Conservation (phyloP, 2,888 invertebrate genomes). For the Eubasilissa splendida region DNA sequence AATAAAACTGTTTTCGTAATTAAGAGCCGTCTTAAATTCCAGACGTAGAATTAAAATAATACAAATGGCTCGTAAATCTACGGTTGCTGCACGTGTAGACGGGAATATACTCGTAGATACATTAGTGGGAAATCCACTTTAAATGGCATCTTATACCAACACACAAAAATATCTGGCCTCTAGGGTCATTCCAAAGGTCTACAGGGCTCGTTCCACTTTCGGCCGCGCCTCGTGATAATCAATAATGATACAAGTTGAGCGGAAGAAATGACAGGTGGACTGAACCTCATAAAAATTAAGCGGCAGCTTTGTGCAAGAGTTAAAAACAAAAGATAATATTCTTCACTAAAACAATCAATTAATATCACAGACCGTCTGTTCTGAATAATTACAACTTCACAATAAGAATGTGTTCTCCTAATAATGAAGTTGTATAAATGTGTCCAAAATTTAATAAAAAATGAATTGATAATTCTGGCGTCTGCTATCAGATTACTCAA, state of each 20-base stretch:
- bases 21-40: no score
- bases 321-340: not conserved
- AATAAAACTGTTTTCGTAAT: no score
- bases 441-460: no score
- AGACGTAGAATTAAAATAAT: no score
- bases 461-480: no score
- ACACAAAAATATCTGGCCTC: constrained; percentile 2
- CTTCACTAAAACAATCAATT: not conserved
- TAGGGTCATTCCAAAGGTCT: constrained; percentile 27
- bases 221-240: constrained; percentile 3
- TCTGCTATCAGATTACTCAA: no score
- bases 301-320: not conserved
- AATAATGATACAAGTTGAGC: constrained; percentile 6
- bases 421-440: no score
- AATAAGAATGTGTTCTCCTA: no score
- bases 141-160: constrained; percentile 34
- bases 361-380: no score
- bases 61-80: not conserved
- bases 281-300: constrained; percentile 1
- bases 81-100: not conserved
- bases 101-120: constrained; percentile 11
- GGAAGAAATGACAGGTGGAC: constrained; percentile 7
- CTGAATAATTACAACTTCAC: no score
- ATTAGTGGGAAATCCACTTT: constrained; percentile 6
- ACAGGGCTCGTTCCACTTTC: constrained; percentile 8